Percentiles rank a stretch among this genome's conserved stretches.
These are phyloP conservation scores for Parazoanthus darwini DNA, from an alignment of 92 coral and sea anemone genomes.

Conservation along the genomic window DNA sequence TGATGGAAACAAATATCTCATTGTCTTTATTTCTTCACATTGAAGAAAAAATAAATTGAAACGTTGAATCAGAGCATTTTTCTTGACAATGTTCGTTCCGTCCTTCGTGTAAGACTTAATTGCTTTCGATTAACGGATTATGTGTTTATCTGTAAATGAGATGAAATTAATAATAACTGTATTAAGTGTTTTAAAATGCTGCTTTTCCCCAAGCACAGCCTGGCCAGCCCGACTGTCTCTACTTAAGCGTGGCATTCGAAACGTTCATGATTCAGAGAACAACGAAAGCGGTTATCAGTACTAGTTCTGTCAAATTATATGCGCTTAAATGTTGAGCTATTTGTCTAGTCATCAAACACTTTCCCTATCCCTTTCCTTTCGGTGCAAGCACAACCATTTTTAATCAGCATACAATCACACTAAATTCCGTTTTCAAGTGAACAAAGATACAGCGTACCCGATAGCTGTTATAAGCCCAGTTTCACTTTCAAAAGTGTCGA, in stretches of 20 bases:
- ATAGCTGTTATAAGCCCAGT: too few species aligned
- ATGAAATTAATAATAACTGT: background rate
- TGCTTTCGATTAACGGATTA: background rate
- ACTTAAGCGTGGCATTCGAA: background rate
- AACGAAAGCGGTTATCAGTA: background rate
- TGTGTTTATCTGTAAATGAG: background rate
- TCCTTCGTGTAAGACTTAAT: background rate
- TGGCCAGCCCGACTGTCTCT: background rate
- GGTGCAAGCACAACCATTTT: too few species aligned
- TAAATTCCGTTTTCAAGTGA: too few species aligned
- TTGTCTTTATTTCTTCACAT: background rate
- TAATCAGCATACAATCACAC: too few species aligned
- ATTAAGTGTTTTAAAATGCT: background rate
- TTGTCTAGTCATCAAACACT: too few species aligned
- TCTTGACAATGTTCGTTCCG: background rate
- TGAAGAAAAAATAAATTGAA: background rate
- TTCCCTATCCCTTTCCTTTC: too few species aligned
- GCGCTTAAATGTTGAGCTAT: background rate
- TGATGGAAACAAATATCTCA: background rate
- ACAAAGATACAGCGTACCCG: too few species aligned
- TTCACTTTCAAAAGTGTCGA: too few species aligned
- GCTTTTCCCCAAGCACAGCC: too few species aligned
- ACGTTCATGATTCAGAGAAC: background rate
- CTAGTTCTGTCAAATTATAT: too few species aligned
- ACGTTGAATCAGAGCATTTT: background rate